Evolutionary conservation across 2,797 vertebrate genomes (phyloP).

Genomic region (Phoebastria nigripes): DNA sequence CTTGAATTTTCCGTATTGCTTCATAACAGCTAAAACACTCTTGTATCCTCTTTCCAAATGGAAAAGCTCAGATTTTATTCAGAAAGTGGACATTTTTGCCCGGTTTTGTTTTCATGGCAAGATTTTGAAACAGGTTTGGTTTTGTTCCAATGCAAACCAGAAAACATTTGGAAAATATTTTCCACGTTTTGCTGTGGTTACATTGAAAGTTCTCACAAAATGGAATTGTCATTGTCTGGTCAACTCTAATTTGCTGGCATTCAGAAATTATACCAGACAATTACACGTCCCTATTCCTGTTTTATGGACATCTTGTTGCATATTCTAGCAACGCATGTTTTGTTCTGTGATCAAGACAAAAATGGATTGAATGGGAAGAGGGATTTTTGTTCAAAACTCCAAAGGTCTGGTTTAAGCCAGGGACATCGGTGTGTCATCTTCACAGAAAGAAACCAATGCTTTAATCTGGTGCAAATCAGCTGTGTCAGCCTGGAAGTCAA

Average conservation of each 20-base stretch:
- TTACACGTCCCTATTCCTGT: background rate
- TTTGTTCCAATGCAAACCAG: background rate
- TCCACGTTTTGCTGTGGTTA: background rate
- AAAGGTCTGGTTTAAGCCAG: background rate
- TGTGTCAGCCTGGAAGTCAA: background rate
- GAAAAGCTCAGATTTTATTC: background rate
- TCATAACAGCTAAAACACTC: background rate
- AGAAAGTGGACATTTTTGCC: background rate
- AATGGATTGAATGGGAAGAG: background rate
- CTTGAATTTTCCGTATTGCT: background rate
- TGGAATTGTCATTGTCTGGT: background rate
- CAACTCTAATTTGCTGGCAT: background rate
- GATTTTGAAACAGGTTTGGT: background rate
- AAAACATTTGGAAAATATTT: constrained; percentile 12
- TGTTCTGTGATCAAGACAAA: background rate
- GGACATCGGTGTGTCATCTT: background rate
- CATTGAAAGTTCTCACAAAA: background rate
- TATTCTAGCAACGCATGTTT: background rate
- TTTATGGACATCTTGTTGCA: background rate
- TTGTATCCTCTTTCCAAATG: background rate
- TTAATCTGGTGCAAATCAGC: background rate
- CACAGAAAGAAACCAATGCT: background rate
- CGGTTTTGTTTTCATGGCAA: background rate
- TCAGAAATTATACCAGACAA: background rate
- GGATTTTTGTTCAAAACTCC: background rate